Conservation (phyloP, 2,888 invertebrate species). For the Cabera pusaria region DNA sequence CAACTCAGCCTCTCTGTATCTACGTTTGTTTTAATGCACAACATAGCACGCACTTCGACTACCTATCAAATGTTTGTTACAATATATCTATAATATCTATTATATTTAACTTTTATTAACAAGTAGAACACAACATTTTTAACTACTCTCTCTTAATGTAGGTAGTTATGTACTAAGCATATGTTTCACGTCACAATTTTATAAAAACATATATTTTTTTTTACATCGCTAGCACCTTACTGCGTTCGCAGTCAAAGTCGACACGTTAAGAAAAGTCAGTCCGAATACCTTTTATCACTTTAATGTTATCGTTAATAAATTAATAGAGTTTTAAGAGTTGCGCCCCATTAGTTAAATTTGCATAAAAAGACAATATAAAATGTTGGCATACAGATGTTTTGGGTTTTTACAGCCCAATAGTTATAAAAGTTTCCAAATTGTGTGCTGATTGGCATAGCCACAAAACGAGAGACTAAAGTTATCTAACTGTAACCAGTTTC, state of each 20-base stretch:
- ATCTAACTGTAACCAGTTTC: constrained; percentile 29
- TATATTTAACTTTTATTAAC: constrained; percentile 6
- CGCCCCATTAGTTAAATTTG: constrained; percentile 66
- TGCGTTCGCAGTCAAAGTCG: constrained; percentile 1
- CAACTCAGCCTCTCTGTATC: constrained; percentile 10
- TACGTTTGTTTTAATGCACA: constrained; percentile 23
- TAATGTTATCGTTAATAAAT: constrained; percentile 70
- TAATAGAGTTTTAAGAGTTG: constrained; percentile 71
- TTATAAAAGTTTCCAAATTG: constrained; percentile 39
- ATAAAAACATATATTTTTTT: not conserved
- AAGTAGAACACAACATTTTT: constrained; percentile 18
- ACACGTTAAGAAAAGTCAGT: constrained; percentile 4
- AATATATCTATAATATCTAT: constrained; percentile 1
- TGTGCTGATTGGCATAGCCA: constrained; percentile 47
- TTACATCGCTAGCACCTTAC: not conserved
- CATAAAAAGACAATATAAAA: constrained; percentile 69
- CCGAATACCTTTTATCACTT: constrained; percentile 35
- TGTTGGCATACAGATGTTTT: constrained; percentile 60
- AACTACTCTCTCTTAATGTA: too few species aligned
- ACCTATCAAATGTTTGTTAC: constrained; percentile 14
- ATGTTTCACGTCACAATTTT: constrained; percentile 10
- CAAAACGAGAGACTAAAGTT: constrained; percentile 31
- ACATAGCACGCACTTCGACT: constrained; percentile 8
- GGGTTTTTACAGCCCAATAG: constrained; percentile 70
- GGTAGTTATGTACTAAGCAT: constrained; percentile 5